These are phyloP conservation scores for Xylocampa areola DNA, from an alignment of 2,888 invertebrate genomes.

Conservation along the genomic window DNA sequence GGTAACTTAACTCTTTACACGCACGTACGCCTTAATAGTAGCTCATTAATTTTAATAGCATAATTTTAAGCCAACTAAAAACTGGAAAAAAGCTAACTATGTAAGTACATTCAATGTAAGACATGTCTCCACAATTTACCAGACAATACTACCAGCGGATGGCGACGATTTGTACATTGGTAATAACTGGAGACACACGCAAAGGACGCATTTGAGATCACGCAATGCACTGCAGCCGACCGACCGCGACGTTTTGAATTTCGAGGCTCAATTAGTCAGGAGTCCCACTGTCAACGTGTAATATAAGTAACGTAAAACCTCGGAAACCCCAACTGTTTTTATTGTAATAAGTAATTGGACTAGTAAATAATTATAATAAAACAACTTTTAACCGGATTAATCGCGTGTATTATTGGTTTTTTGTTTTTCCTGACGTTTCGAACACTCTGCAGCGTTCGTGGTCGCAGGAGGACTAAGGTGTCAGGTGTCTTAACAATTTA, in stretches of 20 bases:
- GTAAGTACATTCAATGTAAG: constrained; percentile 11
- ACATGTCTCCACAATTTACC: constrained; percentile 50
- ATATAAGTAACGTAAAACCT: too few relatives aligned
- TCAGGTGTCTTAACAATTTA: too few relatives aligned
- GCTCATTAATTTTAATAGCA: neutral
- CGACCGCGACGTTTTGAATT: constrained; percentile 42
- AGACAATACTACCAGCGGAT: constrained; percentile 62
- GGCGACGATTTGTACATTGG: constrained; percentile 70
- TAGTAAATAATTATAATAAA: too few relatives aligned
- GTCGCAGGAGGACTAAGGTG: too few relatives aligned
- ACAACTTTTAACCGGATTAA: too few relatives aligned
- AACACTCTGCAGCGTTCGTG: too few relatives aligned
- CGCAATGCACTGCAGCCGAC: constrained; percentile 45
- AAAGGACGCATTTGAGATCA: constrained; percentile 62
- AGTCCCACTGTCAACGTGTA: constrained; percentile 32
- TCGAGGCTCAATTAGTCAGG: constrained; percentile 39
- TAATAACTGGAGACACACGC: constrained; percentile 68
- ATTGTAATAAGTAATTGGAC: constrained; percentile 16
- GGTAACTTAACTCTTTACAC: too few relatives aligned
- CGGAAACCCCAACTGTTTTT: too few relatives aligned
- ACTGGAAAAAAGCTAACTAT: constrained; percentile 20
- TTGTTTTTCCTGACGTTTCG: too few relatives aligned
- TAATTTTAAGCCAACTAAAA: constrained; percentile 4
- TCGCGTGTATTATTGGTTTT: too few relatives aligned
- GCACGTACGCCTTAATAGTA: neutral